Conservation (phyloP, 2,888 invertebrate species). For the Orchestes rusci region DNA sequence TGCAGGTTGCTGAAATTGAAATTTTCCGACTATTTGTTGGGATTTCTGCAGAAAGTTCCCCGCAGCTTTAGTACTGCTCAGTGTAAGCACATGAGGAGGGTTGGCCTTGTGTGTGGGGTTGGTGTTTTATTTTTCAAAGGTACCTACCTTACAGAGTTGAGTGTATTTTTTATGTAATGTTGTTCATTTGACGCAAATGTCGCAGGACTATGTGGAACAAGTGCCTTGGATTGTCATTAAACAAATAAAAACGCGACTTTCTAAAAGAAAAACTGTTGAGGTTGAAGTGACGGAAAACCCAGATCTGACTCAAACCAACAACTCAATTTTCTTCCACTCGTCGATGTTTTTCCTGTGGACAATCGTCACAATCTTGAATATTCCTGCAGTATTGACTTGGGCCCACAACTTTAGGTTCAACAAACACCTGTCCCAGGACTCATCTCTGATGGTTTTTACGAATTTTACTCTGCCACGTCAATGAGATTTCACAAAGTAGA, state of each 20-base stretch:
- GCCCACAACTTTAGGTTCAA: conserved; percentile 64
- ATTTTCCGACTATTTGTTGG: conserved; percentile 57
- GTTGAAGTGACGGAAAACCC: not conserved
- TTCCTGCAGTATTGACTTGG: conserved; percentile 72
- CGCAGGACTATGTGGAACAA: conserved; percentile 65
- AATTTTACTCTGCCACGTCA: too few species aligned
- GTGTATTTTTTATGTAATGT: not conserved
- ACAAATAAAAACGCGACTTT: conserved; percentile 30
- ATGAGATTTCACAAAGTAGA: too few species aligned
- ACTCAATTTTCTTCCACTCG: conserved; percentile 61
- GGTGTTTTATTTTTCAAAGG: conserved; percentile 63
- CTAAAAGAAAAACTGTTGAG: not conserved
- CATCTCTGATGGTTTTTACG: conserved; percentile 54
- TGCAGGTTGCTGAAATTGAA: conserved; percentile 28
- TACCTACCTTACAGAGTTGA: too few species aligned
- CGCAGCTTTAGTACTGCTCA: conserved; percentile 54
- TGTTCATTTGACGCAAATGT: conserved; percentile 63
- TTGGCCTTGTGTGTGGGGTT: conserved; percentile 60
- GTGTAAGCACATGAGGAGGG: conserved; percentile 65
- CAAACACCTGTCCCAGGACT: conserved; percentile 53
- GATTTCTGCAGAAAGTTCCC: conserved; percentile 65
- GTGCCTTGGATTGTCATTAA: conserved; percentile 35
- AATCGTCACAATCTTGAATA: conserved; percentile 57
- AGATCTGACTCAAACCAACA: conserved; percentile 23
- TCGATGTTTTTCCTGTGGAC: conserved; percentile 64